Evolutionary conservation across 2,113 vertebrate genomes (phyloP).

Genomic region (Saiga tatarica): DNA sequence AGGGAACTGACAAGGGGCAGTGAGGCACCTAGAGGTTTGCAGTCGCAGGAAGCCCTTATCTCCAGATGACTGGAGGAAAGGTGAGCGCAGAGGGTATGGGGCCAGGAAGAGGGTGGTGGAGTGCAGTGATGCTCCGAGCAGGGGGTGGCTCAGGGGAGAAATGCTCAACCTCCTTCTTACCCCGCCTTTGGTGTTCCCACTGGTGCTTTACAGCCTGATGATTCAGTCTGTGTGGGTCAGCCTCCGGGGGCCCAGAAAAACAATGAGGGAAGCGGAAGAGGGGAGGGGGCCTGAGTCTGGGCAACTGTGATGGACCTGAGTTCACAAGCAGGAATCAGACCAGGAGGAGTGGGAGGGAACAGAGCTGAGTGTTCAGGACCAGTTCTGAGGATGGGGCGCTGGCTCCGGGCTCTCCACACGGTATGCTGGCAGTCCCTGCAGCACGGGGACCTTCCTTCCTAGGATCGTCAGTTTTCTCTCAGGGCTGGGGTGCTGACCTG

Average conservation of each 20-base stretch:
- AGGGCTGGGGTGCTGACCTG: background rate
- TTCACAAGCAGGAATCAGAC: background rate
- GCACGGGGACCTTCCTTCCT: background rate
- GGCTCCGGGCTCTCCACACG: accelerated
- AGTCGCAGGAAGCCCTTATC: background rate
- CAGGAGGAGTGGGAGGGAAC: accelerated
- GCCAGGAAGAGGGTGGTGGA: too few species aligned
- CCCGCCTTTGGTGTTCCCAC: background rate
- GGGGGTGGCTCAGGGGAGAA: background rate
- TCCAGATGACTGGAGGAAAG: background rate
- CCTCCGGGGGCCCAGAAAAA: background rate
- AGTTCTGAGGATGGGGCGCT: accelerated
- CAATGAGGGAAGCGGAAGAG: too few species aligned
- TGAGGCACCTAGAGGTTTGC: background rate
- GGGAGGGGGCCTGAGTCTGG: background rate
- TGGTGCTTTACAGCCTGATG: background rate
- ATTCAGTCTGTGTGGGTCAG: accelerated
- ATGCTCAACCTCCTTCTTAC: background rate
- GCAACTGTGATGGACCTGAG: background rate
- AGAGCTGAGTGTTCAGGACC: too few species aligned
- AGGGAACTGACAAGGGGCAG: too few species aligned
- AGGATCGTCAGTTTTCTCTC: background rate
- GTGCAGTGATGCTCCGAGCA: background rate
- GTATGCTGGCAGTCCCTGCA: accelerated
- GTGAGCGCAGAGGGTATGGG: accelerated